phyloP scores from a whole-genome alignment of 2,888 invertebrate species.

The Timema podura region DNA sequence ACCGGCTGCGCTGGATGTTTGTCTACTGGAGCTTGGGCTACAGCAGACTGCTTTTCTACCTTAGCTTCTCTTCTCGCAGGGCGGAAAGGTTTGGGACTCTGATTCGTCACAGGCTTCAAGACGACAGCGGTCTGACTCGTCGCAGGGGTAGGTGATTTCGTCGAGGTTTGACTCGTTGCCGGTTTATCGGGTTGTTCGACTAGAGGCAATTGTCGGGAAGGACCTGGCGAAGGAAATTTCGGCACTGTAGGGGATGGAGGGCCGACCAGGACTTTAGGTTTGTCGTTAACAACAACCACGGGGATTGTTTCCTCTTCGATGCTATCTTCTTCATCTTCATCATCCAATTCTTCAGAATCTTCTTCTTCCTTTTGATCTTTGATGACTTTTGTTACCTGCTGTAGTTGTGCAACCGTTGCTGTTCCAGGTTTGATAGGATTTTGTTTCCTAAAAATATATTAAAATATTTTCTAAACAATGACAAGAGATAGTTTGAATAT shows the following conservation, averaged over 20 bases:
- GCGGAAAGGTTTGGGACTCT: background rate
- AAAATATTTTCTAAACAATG: background rate
- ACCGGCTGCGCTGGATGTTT: too few relatives aligned
- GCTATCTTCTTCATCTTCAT: slow-evolving; percentile 27
- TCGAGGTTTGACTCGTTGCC: background rate
- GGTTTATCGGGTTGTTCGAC: background rate
- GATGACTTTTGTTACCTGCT: slow-evolving; percentile 17
- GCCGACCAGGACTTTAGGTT: slow-evolving; percentile 21
- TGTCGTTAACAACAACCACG: slow-evolving; percentile 24
- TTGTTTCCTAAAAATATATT: background rate
- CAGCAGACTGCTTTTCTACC: too few relatives aligned
- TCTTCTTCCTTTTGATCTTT: slow-evolving; percentile 26
- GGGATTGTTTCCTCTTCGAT: slow-evolving; percentile 23
- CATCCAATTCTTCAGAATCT: slow-evolving; percentile 29
- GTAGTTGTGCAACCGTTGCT: background rate
- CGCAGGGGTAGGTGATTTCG: background rate
- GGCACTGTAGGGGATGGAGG: background rate
- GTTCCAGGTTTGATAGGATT: background rate
- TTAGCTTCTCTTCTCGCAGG: too few relatives aligned
- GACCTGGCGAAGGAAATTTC: background rate
- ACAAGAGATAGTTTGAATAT: too few relatives aligned
- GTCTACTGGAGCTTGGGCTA: too few relatives aligned
- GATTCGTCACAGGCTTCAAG: background rate
- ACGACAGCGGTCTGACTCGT: background rate
- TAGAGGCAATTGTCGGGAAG: background rate